Evolutionary conservation across 2,888 invertebrate genomes (phyloP).

Genomic region (Acleris sparsana): DNA sequence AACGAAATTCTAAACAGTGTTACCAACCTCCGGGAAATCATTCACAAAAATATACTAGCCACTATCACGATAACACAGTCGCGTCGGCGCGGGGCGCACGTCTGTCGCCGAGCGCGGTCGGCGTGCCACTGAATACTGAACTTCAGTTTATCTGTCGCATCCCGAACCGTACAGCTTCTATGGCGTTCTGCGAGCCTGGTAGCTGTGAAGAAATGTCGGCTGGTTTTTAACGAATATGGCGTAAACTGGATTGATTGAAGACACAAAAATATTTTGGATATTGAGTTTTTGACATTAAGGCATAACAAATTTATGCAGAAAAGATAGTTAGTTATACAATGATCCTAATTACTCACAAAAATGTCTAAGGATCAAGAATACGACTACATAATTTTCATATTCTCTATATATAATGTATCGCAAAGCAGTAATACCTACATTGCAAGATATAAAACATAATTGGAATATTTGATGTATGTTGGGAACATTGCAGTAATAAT

Average conservation of each 20-base stretch:
- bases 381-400: no score
- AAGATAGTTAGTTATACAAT: background rate
- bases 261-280: background rate
- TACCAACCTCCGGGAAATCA: slow-evolving; percentile 47
- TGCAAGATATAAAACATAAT: no score
- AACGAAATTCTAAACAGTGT: slow-evolving; percentile 26
- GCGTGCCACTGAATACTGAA: slow-evolving; percentile 69
- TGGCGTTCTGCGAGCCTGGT: slow-evolving; percentile 61
- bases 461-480: no score
- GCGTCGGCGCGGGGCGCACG: slow-evolving; percentile 46
- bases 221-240: background rate
- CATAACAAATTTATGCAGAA: background rate
- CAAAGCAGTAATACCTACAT: no score
- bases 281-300: background rate
- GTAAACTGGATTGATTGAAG: background rate
- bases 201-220: slow-evolving; percentile 41
- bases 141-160: slow-evolving; percentile 62
- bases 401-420: no score
- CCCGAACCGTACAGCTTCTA: slow-evolving; percentile 57
- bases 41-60: slow-evolving; percentile 43
- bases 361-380: no score
- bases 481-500: no score
- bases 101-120: slow-evolving; percentile 60
- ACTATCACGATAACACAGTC: slow-evolving; percentile 41
- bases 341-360: no score